These are phyloP conservation scores for Rhizoglyphus robini DNA, from an alignment of 1,140 invertebrate genomes.

Conservation along the genomic window DNA sequence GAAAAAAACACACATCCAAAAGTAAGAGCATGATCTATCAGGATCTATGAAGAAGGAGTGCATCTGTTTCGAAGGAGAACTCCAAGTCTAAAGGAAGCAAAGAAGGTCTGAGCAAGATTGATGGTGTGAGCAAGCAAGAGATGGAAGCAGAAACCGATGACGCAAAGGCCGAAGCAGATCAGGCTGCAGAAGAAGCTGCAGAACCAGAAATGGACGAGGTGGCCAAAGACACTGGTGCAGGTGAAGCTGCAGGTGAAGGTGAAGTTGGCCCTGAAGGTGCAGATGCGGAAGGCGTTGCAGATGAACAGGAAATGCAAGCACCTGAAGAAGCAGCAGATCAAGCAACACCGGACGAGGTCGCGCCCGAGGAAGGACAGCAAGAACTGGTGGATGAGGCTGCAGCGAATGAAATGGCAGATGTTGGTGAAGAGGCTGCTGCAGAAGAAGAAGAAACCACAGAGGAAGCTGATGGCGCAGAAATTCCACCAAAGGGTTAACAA, in stretches of 20 bases:
- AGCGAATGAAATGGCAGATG: neutral
- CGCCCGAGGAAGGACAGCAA: neutral
- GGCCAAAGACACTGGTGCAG: neutral
- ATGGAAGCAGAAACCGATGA: neutral
- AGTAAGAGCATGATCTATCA: too few relatives aligned
- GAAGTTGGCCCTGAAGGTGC: neutral
- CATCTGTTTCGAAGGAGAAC: neutral
- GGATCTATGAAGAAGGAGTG: neutral
- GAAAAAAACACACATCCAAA: too few relatives aligned
- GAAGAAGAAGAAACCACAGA: neutral
- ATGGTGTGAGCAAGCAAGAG: constrained; percentile 4
- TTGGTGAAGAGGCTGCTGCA: neutral
- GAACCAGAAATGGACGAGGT: constrained; percentile 4
- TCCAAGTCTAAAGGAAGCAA: neutral
- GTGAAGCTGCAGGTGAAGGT: neutral
- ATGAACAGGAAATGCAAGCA: constrained; percentile 7
- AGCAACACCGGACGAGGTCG: neutral
- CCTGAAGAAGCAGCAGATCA: neutral
- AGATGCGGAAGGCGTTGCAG: neutral
- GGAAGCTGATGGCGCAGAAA: neutral
- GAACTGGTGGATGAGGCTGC: neutral
- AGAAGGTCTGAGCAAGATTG: neutral
- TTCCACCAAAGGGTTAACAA: too few relatives aligned
- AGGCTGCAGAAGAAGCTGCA: neutral
- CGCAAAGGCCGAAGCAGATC: neutral